phyloP scores from a whole-genome alignment of 2,888 invertebrate genomes.

The Anoncus sp. region DNA sequence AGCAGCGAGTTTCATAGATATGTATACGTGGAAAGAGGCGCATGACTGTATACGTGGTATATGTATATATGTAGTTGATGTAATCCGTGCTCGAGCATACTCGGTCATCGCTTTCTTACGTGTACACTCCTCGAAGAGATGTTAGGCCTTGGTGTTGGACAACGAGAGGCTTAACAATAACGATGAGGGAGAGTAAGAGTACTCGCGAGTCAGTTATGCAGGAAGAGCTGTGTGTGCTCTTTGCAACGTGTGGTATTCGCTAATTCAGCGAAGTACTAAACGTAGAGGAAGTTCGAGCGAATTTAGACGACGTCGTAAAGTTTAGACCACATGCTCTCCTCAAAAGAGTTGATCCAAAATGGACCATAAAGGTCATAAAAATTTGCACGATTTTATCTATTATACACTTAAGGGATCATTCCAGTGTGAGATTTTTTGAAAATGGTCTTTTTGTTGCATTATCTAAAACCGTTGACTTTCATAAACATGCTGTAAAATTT shows the following conservation, averaged over 20 bases:
- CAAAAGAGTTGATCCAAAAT: no score
- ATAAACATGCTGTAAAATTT: no score
- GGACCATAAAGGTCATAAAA: no score
- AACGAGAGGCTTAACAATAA: constrained; percentile 30
- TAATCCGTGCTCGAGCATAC: constrained; percentile 36
- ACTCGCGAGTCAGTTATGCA: constrained; percentile 29
- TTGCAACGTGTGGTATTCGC: constrained; percentile 4
- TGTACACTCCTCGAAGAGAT: not conserved
- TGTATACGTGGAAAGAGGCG: constrained; percentile 6
- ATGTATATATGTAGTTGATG: constrained; percentile 2
- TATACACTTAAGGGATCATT: no score
- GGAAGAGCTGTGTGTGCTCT: constrained; percentile 15
- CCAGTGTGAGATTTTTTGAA: no score
- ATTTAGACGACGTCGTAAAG: no score
- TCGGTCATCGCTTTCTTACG: constrained; percentile 33
- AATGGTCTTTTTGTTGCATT: no score
- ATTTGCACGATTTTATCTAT: no score
- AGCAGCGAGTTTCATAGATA: constrained; percentile 14
- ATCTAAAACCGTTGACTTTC: no score
- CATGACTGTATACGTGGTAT: not conserved
- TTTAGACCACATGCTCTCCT: no score
- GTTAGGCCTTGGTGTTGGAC: constrained; percentile 11
- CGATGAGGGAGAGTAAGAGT: constrained; percentile 36
- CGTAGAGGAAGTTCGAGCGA: no score
- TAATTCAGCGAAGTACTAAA: not conserved